These are phyloP conservation scores for Pissodes strobi DNA, from an alignment of 1,140 invertebrate genomes.

Conservation along the genomic window DNA sequence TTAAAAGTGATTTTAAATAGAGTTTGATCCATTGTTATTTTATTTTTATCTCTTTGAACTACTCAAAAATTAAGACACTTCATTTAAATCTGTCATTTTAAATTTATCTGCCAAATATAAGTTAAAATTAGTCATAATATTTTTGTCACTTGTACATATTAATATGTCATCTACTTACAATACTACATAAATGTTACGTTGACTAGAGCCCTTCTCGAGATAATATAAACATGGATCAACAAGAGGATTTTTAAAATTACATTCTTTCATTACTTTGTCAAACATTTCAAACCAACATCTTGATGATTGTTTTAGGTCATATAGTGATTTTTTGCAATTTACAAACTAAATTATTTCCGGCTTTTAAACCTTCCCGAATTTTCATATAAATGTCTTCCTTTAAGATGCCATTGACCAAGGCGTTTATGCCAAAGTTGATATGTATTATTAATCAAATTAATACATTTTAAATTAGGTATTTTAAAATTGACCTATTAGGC, in stretches of 20 bases:
- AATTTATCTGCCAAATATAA: background rate
- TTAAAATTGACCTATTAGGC: background rate
- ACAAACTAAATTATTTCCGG: background rate
- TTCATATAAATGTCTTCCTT: background rate
- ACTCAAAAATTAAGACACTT: slow-evolving; percentile 33
- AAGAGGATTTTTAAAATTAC: too few relatives aligned
- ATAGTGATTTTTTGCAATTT: too few relatives aligned
- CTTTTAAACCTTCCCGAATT: background rate
- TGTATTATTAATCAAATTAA: too few relatives aligned
- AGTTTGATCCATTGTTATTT: slow-evolving; percentile 21
- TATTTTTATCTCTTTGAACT: slow-evolving; percentile 33
- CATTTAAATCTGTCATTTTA: slow-evolving; percentile 16
- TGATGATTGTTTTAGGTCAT: too few relatives aligned
- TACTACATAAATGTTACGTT: slow-evolving; percentile 34
- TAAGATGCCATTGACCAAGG: background rate
- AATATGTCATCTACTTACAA: too few relatives aligned
- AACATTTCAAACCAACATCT: too few relatives aligned
- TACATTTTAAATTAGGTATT: too few relatives aligned
- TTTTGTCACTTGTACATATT: too few relatives aligned
- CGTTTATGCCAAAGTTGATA: too few relatives aligned
- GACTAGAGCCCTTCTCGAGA: background rate
- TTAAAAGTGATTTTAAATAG: background rate
- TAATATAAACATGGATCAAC: too few relatives aligned
- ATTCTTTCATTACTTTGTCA: too few relatives aligned
- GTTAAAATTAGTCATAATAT: background rate